A percentile compares a stretch with the other conserved stretches of the same genome.
Conservation (phyloP, 1,140 invertebrate genomes). For the Drosophila sp. region DNA sequence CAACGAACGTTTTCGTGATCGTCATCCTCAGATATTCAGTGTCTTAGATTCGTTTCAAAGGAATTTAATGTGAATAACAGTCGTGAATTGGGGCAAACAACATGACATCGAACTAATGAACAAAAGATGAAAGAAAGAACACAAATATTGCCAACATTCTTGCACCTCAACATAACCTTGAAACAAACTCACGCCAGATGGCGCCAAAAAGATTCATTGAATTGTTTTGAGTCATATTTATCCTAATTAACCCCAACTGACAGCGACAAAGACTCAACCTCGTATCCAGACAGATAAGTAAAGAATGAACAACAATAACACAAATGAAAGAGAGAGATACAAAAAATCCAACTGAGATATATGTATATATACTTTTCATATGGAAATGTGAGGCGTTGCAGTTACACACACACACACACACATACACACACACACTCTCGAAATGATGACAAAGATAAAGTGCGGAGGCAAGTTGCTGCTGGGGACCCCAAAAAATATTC, state of each 20-base stretch:
- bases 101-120: conserved; percentile 30
- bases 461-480: conserved; percentile 13
- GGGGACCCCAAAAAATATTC: background rate
- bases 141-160: conserved; percentile 7
- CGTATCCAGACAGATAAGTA: background rate
- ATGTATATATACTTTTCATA: conserved; percentile 23
- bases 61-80: conserved; percentile 23
- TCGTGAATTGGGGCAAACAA: conserved; percentile 46
- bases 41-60: background rate
- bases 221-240: conserved; percentile 56
- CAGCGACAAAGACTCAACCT: conserved; percentile 46
- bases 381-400: conserved; percentile 48
- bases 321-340: conserved; percentile 51
- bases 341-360: conserved; percentile 40
- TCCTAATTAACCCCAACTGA: conserved; percentile 64
- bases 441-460: conserved; percentile 68
- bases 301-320: conserved; percentile 21
- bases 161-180: conserved; percentile 24
- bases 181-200: conserved; percentile 36
- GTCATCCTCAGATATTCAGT: background rate
- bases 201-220: conserved; percentile 21
- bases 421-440: conserved; percentile 23
- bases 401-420: conserved; percentile 28
- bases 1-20: conserved; percentile 1
- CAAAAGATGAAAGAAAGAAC: conserved; percentile 46